Percentiles rank a stretch among this genome's conserved stretches.
These are phyloP conservation scores for Meteorus colon DNA, from an alignment of 2,888 invertebrate genomes.

Conservation along the genomic window DNA sequence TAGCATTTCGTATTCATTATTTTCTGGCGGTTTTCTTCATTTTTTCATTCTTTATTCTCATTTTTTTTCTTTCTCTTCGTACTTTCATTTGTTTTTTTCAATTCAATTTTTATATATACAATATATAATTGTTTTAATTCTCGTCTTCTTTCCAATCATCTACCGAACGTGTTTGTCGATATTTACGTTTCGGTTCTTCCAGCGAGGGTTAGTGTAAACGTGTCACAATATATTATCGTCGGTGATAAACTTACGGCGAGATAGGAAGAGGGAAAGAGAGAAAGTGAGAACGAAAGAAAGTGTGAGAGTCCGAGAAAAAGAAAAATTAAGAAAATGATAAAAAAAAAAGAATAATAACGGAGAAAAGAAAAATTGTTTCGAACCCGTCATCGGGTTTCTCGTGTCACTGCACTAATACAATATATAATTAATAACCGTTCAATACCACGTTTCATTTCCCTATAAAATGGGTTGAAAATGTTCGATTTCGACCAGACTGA, in stretches of 20 bases:
- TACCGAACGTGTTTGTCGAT: conserved; percentile 26
- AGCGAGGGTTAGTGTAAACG: conserved; percentile 11
- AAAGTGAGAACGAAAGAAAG: not conserved
- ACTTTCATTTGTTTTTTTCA: conserved; percentile 27
- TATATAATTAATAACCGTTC: conserved; percentile 42
- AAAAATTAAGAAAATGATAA: conserved; percentile 6
- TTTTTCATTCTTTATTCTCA: conserved; percentile 40
- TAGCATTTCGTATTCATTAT: conserved; percentile 51
- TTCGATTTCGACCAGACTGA: conserved; percentile 73
- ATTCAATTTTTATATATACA: conserved; percentile 18
- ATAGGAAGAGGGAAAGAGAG: not conserved
- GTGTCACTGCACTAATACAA: conserved; percentile 16
- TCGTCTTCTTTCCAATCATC: conserved; percentile 35
- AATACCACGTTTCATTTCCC: conserved; percentile 61
- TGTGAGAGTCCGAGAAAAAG: not conserved
- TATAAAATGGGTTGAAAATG: conserved; percentile 67
- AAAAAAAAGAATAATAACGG: not conserved
- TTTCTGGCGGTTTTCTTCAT: conserved; percentile 48
- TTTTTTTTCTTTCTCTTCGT: conserved; percentile 23
- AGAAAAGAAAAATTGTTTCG: not conserved
- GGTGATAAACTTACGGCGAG: not conserved
- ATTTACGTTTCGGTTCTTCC: conserved; percentile 26
- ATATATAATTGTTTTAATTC: conserved; percentile 22
- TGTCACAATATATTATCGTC: conserved; percentile 9
- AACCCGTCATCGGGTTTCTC: not conserved